phyloP scores from a whole-genome alignment of 2,113 vertebrate genomes.

The Lates calcarifer region DNA sequence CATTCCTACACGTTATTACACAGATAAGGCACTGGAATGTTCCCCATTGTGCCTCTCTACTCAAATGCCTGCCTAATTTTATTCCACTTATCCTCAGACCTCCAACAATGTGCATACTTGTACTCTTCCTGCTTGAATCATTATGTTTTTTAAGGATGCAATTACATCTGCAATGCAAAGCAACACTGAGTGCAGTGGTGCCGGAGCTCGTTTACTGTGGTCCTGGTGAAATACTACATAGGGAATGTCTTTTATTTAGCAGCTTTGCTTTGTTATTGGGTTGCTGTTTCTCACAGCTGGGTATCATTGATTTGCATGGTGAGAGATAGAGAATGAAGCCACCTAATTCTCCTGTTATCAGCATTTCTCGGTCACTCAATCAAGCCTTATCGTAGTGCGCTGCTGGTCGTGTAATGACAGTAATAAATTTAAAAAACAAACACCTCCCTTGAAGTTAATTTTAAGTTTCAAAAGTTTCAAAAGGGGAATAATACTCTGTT shows the following conservation, averaged over 20 bases:
- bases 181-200: background rate
- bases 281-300: slow-evolving; percentile 73
- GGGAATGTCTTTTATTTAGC: slow-evolving; percentile 53
- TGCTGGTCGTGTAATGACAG: slow-evolving; percentile 78
- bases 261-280: slow-evolving; percentile 47
- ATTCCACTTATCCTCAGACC: slow-evolving; percentile 45
- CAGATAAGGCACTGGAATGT: background rate
- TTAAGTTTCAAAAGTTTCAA: slow-evolving; percentile 57
- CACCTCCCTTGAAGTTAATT: slow-evolving; percentile 61
- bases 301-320: slow-evolving; percentile 79
- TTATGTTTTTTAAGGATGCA: slow-evolving; percentile 39
- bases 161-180: slow-evolving; percentile 63
- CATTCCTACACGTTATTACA: slow-evolving; percentile 4
- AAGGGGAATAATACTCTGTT: no score
- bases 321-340: slow-evolving; percentile 74
- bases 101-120: slow-evolving; percentile 12
- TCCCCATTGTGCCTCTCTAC: background rate
- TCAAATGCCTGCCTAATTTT: slow-evolving; percentile 16
- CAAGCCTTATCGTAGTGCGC: slow-evolving; percentile 72
- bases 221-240: slow-evolving; percentile 48
- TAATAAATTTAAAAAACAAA: slow-evolving; percentile 78
- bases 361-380: slow-evolving; percentile 78
- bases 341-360: slow-evolving; percentile 74
- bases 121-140: slow-evolving; percentile 31
- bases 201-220: background rate